phyloP scores from a whole-genome alignment of 1,140 invertebrate genomes.

The Heliconius himera region DNA sequence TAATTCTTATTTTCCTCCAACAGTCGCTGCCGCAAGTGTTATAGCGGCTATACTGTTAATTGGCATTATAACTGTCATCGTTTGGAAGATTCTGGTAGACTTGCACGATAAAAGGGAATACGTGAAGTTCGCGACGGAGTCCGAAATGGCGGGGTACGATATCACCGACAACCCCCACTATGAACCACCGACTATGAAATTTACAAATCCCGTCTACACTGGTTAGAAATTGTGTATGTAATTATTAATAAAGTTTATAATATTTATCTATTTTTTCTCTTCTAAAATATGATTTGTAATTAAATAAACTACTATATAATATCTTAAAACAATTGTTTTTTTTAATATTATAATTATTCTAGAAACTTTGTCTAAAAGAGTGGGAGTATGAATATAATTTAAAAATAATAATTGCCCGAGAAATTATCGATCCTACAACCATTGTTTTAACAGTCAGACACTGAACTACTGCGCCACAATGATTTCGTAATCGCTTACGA shows the following conservation, averaged over 20 bases:
- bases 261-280: not conserved
- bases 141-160: conserved; percentile 49
- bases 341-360: too few relatives aligned
- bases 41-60: conserved; percentile 56
- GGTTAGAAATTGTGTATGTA: not conserved
- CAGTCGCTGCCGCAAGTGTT: conserved; percentile 58
- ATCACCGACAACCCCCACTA: conserved; percentile 50
- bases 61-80: conserved; percentile 58
- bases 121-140: conserved; percentile 51
- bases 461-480: too few relatives aligned
- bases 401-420: too few relatives aligned
- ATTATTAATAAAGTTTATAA: not conserved
- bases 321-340: too few relatives aligned
- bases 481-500: too few relatives aligned
- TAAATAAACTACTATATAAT: too few relatives aligned
- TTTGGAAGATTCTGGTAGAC: conserved; percentile 65
- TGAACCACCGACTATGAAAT: conserved; percentile 39
- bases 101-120: conserved; percentile 61
- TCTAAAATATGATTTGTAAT: too few relatives aligned
- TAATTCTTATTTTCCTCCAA: not conserved
- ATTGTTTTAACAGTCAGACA: too few relatives aligned
- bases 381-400: too few relatives aligned
- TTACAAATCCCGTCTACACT: conserved; percentile 46
- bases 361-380: too few relatives aligned
- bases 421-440: too few relatives aligned